Base-by-base conservation (phyloP, 64 coral and sea anemone genomes). In the Exaiptasia diaphana region DNA sequence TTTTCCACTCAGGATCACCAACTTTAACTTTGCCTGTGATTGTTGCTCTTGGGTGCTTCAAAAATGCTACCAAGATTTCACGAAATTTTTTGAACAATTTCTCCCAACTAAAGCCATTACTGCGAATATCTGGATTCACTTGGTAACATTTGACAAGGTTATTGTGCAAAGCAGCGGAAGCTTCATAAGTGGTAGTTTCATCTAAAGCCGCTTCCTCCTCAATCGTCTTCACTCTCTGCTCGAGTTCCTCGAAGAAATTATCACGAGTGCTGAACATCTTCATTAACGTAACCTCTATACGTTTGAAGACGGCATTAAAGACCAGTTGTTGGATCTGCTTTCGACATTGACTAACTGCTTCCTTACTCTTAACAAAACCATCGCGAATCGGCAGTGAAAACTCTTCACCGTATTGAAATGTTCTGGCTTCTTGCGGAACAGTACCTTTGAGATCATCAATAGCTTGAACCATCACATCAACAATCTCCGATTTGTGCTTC, bases 231-330 rank as follows among this genome's bases (percentile, higher is more conserved):
- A 81, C 58, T 34, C 67, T 58, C 11, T 62, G 39, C 61, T 80
- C 68, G 7, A 88, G 65, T 0, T 73, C 15, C 15, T 27, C 18
- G 0, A 88, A 15, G n/a, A 88, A 88, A 15, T 72, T 36, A 37
- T 88, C 86, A 59, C 86, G 59, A 1, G 63, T 69, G 15, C 20
- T 23, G 35, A 88, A 88, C 86, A 88, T 88, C 61, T 31, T 26
- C 3, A 1, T 29, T 26, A 88, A 52, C 5, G 3, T 81, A 24
- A 42, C 44, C 35, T 72, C 72, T 0, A 88, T 21, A 4, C 52
- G 37, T 31, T 53, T 28, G 41, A 61, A 37, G n/a, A 88, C 48
- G 40, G 80, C 81, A 37, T 79, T 88, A 1, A 63, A 53, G 3
- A 88, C 86, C 76, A 81, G 71, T 21, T 56, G 25, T n/a, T 61